A percentile compares a stretch with the other conserved stretches of the same genome.
These are phyloP conservation scores for Chaetogeoica ovagalla DNA, from an alignment of 2,888 invertebrate species.

Conservation along the genomic window DNA sequence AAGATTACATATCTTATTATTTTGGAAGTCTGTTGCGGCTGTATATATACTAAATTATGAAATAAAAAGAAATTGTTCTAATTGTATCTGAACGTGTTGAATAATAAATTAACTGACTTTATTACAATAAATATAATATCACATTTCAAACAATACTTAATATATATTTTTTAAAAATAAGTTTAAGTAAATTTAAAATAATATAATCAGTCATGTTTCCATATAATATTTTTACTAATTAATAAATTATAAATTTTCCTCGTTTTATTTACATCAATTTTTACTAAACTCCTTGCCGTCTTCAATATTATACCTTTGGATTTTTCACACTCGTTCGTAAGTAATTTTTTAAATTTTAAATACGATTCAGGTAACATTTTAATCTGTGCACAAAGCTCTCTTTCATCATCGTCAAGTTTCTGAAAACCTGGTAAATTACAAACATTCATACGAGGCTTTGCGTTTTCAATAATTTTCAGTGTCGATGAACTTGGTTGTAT, in stretches of 20 bases:
- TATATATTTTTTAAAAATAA: background rate
- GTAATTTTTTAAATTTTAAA: slow-evolving; percentile 73
- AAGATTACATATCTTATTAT: no score
- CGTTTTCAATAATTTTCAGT: slow-evolving; percentile 32
- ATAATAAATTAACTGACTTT: no score
- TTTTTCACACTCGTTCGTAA: slow-evolving; percentile 77
- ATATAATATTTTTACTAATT: slow-evolving; percentile 72
- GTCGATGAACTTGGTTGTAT: slow-evolving; percentile 7
- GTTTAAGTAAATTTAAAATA: background rate
- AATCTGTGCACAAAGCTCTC: slow-evolving; percentile 73
- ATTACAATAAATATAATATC: background rate
- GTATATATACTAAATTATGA: no score
- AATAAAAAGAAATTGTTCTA: no score
- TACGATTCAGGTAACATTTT: slow-evolving; percentile 78
- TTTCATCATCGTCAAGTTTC: slow-evolving; percentile 72
- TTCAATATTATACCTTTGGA: slow-evolving; percentile 68
- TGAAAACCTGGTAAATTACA: slow-evolving; percentile 78
- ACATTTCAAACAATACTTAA: background rate
- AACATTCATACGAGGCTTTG: slow-evolving; percentile 67
- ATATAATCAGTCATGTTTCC: slow-evolving; percentile 58
- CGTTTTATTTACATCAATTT: slow-evolving; percentile 85
- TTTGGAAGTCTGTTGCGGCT: no score
- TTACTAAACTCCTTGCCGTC: slow-evolving; percentile 80
- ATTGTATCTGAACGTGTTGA: no score
- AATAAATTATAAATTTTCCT: slow-evolving; percentile 82